phyloP scores from a whole-genome alignment of 2,113 vertebrate species.

The Microcebus murinus region DNA sequence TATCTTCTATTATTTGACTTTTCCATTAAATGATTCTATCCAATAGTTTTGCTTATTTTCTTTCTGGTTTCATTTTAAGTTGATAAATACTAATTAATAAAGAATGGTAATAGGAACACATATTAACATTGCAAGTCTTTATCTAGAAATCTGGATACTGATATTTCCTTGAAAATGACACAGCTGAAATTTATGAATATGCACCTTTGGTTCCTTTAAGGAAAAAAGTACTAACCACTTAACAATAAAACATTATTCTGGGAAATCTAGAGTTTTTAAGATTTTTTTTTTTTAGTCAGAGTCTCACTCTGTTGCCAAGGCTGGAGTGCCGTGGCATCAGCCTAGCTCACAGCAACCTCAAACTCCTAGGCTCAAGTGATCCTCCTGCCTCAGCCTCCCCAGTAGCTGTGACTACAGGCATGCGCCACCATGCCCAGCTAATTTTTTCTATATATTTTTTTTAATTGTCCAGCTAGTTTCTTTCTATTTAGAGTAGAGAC shows the following conservation, averaged over 20 bases:
- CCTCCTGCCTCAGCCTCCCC: too few species aligned
- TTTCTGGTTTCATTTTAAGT: neutral
- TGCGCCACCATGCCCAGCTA: too few species aligned
- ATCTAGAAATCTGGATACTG: neutral
- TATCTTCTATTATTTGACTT: neutral
- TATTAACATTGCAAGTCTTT: neutral
- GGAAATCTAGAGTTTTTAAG: neutral
- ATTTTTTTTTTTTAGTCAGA: too few species aligned
- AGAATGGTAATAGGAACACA: neutral
- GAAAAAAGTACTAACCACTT: neutral
- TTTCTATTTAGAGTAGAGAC: too few species aligned
- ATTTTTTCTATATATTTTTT: too few species aligned
- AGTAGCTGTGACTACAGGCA: too few species aligned
- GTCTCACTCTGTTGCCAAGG: too few species aligned
- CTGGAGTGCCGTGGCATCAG: too few species aligned
- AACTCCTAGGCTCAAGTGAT: too few species aligned
- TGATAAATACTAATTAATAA: neutral
- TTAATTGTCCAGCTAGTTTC: too few species aligned
- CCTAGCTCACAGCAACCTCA: too few species aligned
- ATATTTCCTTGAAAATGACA: neutral
- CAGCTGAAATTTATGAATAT: neutral
- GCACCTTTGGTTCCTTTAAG: neutral
- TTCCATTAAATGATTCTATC: neutral
- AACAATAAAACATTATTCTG: neutral
- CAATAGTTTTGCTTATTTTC: neutral